phyloP scores from a whole-genome alignment of 1,140 invertebrate genomes.

The Drosophila pseudoananassae region DNA sequence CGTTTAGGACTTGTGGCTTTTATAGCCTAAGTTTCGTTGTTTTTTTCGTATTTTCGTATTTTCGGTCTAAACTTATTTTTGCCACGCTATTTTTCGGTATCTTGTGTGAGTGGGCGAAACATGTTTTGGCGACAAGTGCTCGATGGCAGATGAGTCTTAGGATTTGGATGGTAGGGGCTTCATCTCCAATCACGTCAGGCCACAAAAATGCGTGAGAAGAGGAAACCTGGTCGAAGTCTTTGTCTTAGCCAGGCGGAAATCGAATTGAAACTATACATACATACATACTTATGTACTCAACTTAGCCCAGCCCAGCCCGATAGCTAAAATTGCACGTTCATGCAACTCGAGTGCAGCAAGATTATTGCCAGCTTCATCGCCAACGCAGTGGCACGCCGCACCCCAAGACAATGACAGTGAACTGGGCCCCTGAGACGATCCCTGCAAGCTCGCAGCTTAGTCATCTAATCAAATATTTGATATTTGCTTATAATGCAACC shows the following conservation, averaged over 20 bases:
- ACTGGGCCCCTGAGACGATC: slow-evolving; percentile 25
- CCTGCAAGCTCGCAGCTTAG: slow-evolving; percentile 6
- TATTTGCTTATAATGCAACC: too few relatives aligned
- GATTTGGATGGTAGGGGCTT: not conserved
- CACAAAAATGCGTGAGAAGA: slow-evolving; percentile 47
- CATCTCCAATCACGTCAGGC: slow-evolving; percentile 42
- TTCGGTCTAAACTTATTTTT: slow-evolving; percentile 43
- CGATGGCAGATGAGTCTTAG: slow-evolving; percentile 14
- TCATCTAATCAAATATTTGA: not conserved
- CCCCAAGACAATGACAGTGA: slow-evolving; percentile 59
- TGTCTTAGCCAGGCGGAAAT: slow-evolving; percentile 52
- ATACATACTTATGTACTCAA: not conserved
- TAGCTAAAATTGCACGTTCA: slow-evolving; percentile 32
- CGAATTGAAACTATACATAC: not conserved
- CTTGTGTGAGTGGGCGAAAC: slow-evolving; percentile 57
- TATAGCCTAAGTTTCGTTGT: slow-evolving; percentile 17
- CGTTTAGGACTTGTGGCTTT: slow-evolving; percentile 26
- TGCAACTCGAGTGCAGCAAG: slow-evolving; percentile 24
- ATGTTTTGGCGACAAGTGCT: slow-evolving; percentile 64
- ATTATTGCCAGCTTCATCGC: slow-evolving; percentile 23
- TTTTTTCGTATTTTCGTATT: slow-evolving; percentile 25
- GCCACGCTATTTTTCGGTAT: slow-evolving; percentile 18
- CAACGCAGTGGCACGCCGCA: slow-evolving; percentile 25
- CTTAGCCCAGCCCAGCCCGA: slow-evolving; percentile 33
- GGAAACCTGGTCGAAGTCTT: slow-evolving; percentile 26